Percentiles rank a stretch among this genome's conserved stretches.
Conservation (phyloP, 2,888 invertebrate genomes). For the Drosophila greeni region DNA sequence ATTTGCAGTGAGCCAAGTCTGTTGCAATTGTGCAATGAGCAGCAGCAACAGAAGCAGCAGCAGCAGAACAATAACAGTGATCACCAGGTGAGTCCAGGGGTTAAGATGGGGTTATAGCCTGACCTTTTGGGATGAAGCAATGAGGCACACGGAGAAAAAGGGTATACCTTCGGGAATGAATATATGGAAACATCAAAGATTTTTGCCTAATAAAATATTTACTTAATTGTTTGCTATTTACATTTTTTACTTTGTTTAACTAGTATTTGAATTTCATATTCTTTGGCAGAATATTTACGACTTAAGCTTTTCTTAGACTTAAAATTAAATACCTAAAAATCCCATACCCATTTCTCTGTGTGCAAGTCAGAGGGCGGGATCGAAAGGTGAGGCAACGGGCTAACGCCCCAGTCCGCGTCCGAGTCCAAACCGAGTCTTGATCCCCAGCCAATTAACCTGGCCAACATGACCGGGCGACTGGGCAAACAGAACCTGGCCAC, state of each 20-base stretch:
- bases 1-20: slow-evolving; percentile 76
- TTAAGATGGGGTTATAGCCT: slow-evolving; percentile 57
- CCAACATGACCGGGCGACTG: slow-evolving; percentile 62
- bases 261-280: no score
- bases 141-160: slow-evolving; percentile 28
- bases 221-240: neutral
- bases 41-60: slow-evolving; percentile 53
- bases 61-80: slow-evolving; percentile 54
- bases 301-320: neutral
- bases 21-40: slow-evolving; percentile 72
- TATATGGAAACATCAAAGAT: no score
- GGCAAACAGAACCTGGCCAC: slow-evolving; percentile 61
- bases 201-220: neutral
- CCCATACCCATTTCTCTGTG: slow-evolving; percentile 7
- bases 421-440: slow-evolving; percentile 18
- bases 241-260: neutral
- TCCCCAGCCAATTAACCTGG: slow-evolving; percentile 74
- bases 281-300: neutral
- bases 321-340: neutral
- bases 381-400: slow-evolving; percentile 41
- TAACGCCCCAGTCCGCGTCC: slow-evolving; percentile 60
- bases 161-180: neutral
- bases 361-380: slow-evolving; percentile 27
- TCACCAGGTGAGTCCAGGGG: slow-evolving; percentile 55
- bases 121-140: slow-evolving; percentile 67